Evolutionary conservation across 2,113 vertebrate species (phyloP).

Genomic region (Hyperopisus bebe): DNA sequence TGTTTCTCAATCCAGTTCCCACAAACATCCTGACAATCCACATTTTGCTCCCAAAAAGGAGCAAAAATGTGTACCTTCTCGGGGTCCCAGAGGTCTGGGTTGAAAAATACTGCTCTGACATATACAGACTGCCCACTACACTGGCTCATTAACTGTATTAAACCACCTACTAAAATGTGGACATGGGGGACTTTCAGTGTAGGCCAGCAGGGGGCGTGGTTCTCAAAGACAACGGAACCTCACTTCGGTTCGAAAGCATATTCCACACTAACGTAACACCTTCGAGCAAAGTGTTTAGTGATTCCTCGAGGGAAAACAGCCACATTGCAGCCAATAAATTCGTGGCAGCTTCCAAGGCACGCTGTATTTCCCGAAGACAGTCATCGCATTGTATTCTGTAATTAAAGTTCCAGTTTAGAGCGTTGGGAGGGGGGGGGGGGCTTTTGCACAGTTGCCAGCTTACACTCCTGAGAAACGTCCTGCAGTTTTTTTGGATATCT

Average conservation of each 20-base stretch:
- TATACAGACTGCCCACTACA: background rate
- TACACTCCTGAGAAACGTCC: background rate
- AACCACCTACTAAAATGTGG: background rate
- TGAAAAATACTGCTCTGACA: background rate
- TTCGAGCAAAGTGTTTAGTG: background rate
- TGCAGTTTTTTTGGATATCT: background rate
- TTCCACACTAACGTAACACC: background rate
- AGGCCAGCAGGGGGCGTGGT: background rate
- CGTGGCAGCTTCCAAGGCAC: background rate
- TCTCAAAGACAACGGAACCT: background rate
- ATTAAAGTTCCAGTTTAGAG: constrained; percentile 23
- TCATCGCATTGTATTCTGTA: constrained; percentile 39
- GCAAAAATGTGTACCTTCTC: background rate
- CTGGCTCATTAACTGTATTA: background rate
- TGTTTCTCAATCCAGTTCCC: background rate
- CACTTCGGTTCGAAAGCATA: background rate
- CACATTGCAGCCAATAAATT: background rate
- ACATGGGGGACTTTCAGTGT: background rate
- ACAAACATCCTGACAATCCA: background rate
- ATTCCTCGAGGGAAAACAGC: background rate
- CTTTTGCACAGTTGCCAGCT: background rate
- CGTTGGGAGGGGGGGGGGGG: background rate
- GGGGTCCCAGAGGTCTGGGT: background rate
- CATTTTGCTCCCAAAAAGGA: background rate
- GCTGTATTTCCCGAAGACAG: constrained; percentile 20